Conservation (phyloP, 1,140 invertebrate species). For the Cephus cinctus region DNA sequence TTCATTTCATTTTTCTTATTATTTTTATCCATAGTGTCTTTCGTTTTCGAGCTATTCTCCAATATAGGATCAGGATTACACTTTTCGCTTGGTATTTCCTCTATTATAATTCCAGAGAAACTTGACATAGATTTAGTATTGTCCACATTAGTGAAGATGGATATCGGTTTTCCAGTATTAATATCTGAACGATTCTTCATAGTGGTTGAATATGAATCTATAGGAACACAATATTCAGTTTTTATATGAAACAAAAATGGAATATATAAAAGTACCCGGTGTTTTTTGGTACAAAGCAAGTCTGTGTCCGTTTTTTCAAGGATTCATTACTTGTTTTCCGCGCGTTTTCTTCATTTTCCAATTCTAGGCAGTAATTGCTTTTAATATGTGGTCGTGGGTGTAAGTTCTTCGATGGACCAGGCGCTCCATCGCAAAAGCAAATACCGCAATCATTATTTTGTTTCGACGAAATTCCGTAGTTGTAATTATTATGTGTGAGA, state of each 20-base stretch:
- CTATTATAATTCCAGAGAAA: slow-evolving; percentile 27
- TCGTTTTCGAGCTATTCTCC: background rate
- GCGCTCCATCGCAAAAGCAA: slow-evolving; percentile 34
- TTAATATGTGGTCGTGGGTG: slow-evolving; percentile 29
- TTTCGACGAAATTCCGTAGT: background rate
- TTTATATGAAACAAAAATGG: no score
- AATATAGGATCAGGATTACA: background rate
- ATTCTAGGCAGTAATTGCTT: slow-evolving; percentile 26
- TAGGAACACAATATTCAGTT: no score
- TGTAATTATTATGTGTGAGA: background rate
- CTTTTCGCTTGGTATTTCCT: slow-evolving; percentile 25
- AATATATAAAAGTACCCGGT: no score
- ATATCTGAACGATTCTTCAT: no score
- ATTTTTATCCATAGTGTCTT: background rate
- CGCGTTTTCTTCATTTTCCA: background rate
- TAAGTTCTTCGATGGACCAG: slow-evolving; percentile 24
- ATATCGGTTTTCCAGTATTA: slow-evolving; percentile 14
- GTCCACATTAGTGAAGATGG: slow-evolving; percentile 23
- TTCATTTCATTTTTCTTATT: background rate
- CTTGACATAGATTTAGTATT: slow-evolving; percentile 8
- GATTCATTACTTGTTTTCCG: background rate
- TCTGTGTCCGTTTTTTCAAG: background rate
- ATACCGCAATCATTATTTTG: slow-evolving; percentile 3
- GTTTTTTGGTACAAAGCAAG: no score
- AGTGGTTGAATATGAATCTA: no score